Conservation (phyloP, 1,140 invertebrate genomes). For the Thrips palmi region DNA sequence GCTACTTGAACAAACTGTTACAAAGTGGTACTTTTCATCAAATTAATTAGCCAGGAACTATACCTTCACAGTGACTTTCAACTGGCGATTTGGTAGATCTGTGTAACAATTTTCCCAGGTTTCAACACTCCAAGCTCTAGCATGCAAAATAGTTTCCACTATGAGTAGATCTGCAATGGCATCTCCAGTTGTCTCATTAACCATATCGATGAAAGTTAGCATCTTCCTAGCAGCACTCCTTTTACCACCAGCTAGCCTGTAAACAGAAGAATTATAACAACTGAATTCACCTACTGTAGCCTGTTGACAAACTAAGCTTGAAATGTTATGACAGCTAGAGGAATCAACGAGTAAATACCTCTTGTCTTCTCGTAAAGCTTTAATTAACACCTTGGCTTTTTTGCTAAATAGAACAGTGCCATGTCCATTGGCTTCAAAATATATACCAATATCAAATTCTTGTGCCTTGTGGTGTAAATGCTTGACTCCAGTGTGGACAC, state of each 20-base stretch:
- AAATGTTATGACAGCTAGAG: no score
- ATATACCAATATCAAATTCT: conserved; percentile 88
- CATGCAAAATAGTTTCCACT: conserved; percentile 77
- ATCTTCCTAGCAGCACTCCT: conserved; percentile 26
- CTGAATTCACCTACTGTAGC: no score
- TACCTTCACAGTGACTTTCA: conserved; percentile 70
- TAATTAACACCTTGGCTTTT: conserved; percentile 33
- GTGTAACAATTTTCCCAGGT: conserved; percentile 67
- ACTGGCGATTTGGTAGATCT: conserved; percentile 73
- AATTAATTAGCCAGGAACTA: not conserved
- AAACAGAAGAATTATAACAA: conserved; percentile 1
- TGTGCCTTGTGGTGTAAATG: conserved; percentile 84
- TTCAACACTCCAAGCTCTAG: conserved; percentile 52
- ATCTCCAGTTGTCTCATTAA: conserved; percentile 94
- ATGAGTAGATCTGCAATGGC: conserved; percentile 89
- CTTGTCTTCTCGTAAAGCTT: conserved; percentile 19
- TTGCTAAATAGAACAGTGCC: conserved; percentile 77
- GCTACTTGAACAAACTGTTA: conserved; percentile 6
- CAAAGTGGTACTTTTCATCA: not conserved
- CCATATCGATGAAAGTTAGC: conserved; percentile 54
- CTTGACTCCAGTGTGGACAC: conserved; percentile 93
- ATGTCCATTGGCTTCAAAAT: conserved; percentile 99
- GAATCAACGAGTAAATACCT: no score
- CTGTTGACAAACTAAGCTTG: no score
- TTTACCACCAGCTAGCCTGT: not conserved